Evolutionary conservation across 2,113 vertebrate genomes (phyloP), one percentile per base, ranked within the genome.

Genomic region (Hepsetus odoe): DNA sequence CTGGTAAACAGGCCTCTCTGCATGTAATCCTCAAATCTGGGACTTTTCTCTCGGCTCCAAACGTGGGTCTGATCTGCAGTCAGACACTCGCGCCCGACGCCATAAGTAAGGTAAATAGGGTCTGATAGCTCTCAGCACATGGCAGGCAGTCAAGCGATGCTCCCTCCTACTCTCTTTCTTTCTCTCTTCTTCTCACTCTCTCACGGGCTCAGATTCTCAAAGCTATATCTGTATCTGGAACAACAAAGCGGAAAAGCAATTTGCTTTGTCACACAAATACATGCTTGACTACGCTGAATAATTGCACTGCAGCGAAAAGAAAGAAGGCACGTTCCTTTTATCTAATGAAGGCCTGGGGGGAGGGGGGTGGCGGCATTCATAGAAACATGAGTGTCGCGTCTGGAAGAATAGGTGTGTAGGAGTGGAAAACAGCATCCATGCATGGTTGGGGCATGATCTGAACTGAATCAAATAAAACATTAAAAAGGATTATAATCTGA

Each of bases 191-290:
- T 49, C 86, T 85, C 85, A 86, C 86, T 87, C 55, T 26, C 1
- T 5, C 68, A 56, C 42, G 32, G 86, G 28, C 88, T 89, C 82
- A 80, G 89, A 90, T 91, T 90, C 86, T 88, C 84, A 87, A 88
- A 89, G n/a, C 84, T 80, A 81, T 90, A 89, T 90, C 89, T 88
- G 87, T 90, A 91, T 91, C 87, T 85, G 87, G 83, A 91, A 92
- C 84, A 88, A 86, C 85, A 91, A 90, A 90, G 87, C 75, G 77
- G 76, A 71, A 79, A 80, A 59, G 89, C 88, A 90, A 93, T 91
- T 93, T 92, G 90, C 90, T 89, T 92, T 90, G 91, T 91, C 90
- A 92, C 89, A 91, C 89, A 90, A 81, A 91, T 90, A 88, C 90
- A 92, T 91, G 92, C 89, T 90, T 89, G 88, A 89, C 88, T 91